phyloP scores from a whole-genome alignment of 2,113 vertebrate species.

The Delphinapterus leucas region DNA sequence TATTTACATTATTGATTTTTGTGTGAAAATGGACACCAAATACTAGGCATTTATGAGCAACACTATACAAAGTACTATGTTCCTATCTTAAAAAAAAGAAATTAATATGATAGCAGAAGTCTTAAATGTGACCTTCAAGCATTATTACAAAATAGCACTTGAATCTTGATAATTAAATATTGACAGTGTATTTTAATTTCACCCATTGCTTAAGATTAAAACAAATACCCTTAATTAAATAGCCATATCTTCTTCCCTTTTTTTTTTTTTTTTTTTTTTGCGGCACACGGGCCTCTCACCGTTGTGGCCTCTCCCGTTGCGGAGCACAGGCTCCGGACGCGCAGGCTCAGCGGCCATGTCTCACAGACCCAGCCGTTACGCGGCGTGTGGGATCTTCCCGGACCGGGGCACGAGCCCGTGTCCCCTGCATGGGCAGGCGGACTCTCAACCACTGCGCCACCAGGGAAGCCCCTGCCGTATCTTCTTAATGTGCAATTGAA shows the following conservation, averaged over 20 bases:
- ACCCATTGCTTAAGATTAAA: slow-evolving; percentile 51
- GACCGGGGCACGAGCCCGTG: too few species aligned
- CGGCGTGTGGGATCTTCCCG: too few species aligned
- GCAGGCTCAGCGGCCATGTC: too few species aligned
- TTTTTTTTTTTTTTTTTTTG: too few species aligned
- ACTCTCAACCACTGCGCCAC: too few species aligned
- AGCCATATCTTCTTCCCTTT: background rate
- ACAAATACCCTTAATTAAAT: slow-evolving; percentile 36
- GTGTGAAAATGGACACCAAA: slow-evolving; percentile 15
- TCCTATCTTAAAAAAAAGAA: background rate
- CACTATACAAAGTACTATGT: background rate
- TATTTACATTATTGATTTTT: slow-evolving; percentile 5
- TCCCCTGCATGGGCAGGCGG: too few species aligned
- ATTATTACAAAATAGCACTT: slow-evolving; percentile 38
- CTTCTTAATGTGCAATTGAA: slow-evolving; percentile 48
- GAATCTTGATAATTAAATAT: slow-evolving; percentile 44
- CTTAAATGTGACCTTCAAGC: background rate
- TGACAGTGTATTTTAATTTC: slow-evolving; percentile 57
- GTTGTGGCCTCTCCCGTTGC: too few species aligned
- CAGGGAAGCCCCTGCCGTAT: too few species aligned
- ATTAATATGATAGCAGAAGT: slow-evolving; percentile 28
- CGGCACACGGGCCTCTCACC: too few species aligned
- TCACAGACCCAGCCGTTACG: rapidly evolving
- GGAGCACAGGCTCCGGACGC: too few species aligned
- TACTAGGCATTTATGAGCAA: slow-evolving; percentile 21